phyloP scores from a whole-genome alignment of 2,113 vertebrate species.

The Cisticola juncidis region DNA sequence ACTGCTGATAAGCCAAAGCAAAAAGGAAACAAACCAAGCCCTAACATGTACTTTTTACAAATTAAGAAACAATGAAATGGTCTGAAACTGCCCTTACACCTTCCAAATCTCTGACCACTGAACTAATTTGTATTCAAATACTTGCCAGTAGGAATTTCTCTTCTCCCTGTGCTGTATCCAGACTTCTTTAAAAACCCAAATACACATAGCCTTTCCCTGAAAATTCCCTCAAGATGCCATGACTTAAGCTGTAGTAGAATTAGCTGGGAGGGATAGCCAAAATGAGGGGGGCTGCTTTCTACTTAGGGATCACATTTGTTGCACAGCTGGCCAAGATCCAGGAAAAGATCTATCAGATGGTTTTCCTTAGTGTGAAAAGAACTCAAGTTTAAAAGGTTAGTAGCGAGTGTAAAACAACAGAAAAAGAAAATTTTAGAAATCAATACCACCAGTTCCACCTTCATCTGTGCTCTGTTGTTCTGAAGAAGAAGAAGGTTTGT shows the following conservation, averaged over 20 bases:
- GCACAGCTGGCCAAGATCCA: conserved; percentile 39
- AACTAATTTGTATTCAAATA: too few species aligned
- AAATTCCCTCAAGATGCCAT: conserved; percentile 17
- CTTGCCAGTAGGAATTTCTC: neutral
- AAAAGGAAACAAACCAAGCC: too few species aligned
- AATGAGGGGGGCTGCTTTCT: neutral
- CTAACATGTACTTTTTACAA: too few species aligned
- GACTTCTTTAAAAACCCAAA: neutral
- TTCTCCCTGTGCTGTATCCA: neutral
- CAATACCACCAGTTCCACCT: conserved; percentile 80
- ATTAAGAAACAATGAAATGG: too few species aligned
- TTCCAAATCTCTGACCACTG: too few species aligned
- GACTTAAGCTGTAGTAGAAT: conserved; percentile 11
- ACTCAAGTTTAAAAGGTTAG: conserved; percentile 27
- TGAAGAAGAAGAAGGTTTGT: conserved; percentile 78
- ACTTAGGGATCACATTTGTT: conserved; percentile 31
- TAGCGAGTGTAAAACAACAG: conserved; percentile 7
- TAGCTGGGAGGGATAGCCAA: neutral
- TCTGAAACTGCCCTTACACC: too few species aligned
- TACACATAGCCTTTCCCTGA: neutral
- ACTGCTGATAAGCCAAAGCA: neutral
- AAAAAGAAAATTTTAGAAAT: conserved; percentile 14
- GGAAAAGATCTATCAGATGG: neutral
- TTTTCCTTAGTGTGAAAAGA: neutral
- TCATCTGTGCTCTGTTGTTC: conserved; percentile 78